These are phyloP conservation scores for Anniella stebbinsi DNA, from an alignment of 2,797 vertebrate genomes.

Conservation along the genomic window DNA sequence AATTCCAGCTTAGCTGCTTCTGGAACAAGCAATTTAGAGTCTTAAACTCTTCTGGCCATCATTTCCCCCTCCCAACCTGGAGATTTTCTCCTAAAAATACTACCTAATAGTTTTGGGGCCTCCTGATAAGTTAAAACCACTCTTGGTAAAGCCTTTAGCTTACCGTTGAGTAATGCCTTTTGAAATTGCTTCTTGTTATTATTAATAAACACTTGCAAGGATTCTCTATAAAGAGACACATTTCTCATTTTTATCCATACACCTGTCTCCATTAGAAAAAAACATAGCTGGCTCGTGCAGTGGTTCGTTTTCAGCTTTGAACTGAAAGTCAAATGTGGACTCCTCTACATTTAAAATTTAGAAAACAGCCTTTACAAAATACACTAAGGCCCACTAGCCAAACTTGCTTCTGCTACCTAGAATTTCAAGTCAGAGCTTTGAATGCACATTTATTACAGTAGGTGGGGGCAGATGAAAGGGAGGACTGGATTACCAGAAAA, in stretches of 20 bases:
- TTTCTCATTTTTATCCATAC: slow-evolving; percentile 55
- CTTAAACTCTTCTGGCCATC: background rate
- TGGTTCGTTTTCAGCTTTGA: slow-evolving; percentile 52
- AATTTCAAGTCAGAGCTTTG: slow-evolving; percentile 41
- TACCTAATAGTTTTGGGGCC: slow-evolving; percentile 14
- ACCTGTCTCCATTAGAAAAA: slow-evolving; percentile 50
- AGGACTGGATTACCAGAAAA: slow-evolving; percentile 57
- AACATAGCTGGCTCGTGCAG: slow-evolving; percentile 60
- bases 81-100: slow-evolving; percentile 47
- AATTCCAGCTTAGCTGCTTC: slow-evolving; percentile 22
- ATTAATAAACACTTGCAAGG: slow-evolving; percentile 37
- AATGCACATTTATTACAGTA: slow-evolving; percentile 56
- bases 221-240: slow-evolving; percentile 40
- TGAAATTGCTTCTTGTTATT: slow-evolving; percentile 17
- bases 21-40: slow-evolving; percentile 28
- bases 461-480: slow-evolving; percentile 17
- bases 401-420: slow-evolving; percentile 62
- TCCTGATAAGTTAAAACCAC: slow-evolving; percentile 42
- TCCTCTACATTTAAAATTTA: slow-evolving; percentile 54
- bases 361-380: slow-evolving; percentile 59
- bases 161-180: slow-evolving; percentile 46
- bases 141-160: slow-evolving; percentile 43
- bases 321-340: slow-evolving; percentile 29
- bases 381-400: slow-evolving; percentile 40
- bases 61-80: slow-evolving; percentile 21